Base-by-base conservation (phyloP, 2,888 invertebrate genomes). In the Eilema griseolum region DNA sequence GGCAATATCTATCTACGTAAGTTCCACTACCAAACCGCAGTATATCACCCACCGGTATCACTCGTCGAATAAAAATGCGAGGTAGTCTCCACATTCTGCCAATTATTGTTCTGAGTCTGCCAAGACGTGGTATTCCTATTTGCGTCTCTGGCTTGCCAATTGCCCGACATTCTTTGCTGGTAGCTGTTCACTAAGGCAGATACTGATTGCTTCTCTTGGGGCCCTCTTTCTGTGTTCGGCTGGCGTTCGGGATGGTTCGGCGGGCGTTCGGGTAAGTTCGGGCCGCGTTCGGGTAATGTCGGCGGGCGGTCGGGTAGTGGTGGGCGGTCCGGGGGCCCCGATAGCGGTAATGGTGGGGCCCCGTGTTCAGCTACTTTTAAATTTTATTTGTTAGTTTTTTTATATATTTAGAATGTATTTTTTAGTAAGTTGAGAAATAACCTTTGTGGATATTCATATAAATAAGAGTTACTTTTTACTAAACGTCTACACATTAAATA, bases 31-130 rank as follows among this genome's bases (percentile, higher is more conserved):
- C 79, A 67, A 66, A 3, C 62, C 41, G 24, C 1, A 59, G 57
- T 37, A 71, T 61, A n/a, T 61, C 16, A 61, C 52, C 94, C 88
- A 95, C 95, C 95, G 71, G 91, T 89, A 68, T 95, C 95, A 79
- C 90, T 90, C 41, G 94, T 88, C 57, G 94, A 89, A 79, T 95
- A 95, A 84, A 94, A 93, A 71, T 94, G 93, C 20, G 95, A 91
- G 0, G 93, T 77, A 0, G 83, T 90, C 74, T 93, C 93, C 64
- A 89, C 89, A 60, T 79, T 88, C 77, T 91, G 92, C 87, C 91
- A 92, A 71, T 93, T 92, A 74, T 92, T 91, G 75, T 90, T 91
- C 73, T 85, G 85, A 0, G 83, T 71, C 70, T 81, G 81, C 82
- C 82, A 82, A 10, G 81, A 81, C 0, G 69, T 78, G 10, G 75